phyloP scores from a whole-genome alignment of 1,140 invertebrate genomes.

The Idris sp. region DNA sequence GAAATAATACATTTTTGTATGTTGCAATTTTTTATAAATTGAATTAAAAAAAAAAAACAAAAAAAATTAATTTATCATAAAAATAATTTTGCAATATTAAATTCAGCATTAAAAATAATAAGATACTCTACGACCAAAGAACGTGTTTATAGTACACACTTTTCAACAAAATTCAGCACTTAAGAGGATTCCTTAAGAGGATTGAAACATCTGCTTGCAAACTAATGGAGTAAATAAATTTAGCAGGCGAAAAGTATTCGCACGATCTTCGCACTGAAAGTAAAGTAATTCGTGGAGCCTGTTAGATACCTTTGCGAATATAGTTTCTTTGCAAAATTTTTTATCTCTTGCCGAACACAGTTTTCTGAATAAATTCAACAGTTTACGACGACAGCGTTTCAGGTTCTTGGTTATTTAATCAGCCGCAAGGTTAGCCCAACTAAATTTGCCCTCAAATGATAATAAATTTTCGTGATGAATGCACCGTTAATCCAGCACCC shows the following conservation, averaged over 20 bases:
- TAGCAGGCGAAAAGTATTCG: constrained; percentile 12
- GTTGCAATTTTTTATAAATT: background rate
- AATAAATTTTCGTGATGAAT: constrained; percentile 41
- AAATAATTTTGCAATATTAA: background rate
- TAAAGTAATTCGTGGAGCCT: constrained; percentile 9
- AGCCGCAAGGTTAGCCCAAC: background rate
- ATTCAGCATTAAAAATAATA: too few species aligned
- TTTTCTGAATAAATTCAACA: background rate
- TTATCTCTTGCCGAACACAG: background rate
- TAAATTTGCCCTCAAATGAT: constrained; percentile 8
- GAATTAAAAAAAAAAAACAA: background rate
- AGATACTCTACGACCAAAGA: background rate
- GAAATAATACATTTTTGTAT: too few species aligned
- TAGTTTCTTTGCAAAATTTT: constrained; percentile 2
- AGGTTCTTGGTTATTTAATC: background rate
- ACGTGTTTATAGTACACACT: constrained; percentile 2
- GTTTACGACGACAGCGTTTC: constrained; percentile 1
- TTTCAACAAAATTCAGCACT: constrained; percentile 7
- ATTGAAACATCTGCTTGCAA: constrained; percentile 37
- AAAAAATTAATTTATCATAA: background rate
- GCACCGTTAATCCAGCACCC: constrained; percentile 13
- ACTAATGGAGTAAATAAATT: constrained; percentile 40
- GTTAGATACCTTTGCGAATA: background rate
- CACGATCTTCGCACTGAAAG: constrained; percentile 2
- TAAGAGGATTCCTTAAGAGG: constrained; percentile 21